Evolutionary conservation across 35 echinoderm and acorn worm genomes (phyloP), one percentile per base, ranked within the genome.

Genomic region (Ophiothrix spiculata): DNA sequence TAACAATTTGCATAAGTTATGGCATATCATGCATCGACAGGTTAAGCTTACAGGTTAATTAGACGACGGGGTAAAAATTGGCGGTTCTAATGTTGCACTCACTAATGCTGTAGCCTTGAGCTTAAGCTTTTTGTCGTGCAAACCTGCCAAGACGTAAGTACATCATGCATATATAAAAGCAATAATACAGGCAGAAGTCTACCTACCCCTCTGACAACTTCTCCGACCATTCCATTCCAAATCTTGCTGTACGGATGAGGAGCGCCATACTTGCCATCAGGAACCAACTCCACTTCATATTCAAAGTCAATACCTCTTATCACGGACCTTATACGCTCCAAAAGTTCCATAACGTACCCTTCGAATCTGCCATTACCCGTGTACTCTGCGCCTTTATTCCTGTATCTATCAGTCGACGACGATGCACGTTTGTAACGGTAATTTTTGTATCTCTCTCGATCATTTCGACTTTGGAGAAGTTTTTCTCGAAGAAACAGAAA

Each of bases 251-350:
- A 89, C 73, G 79, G 41, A 19, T 49, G 76, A 31, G 76, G 83
- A 2, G 75, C 39, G 0, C 91, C 91, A 76, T 85, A 93, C 77
- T 89, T 88, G 36, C 87, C 87, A 32, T 93, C 91, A 39, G 86
- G 74, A 0, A 89, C 91, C 21, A 93, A 41, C 46, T 89, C 86
- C 1, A 93, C 86, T 32, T 93, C 87, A 69, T 85, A 93, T 4
- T 93, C 86, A 63, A 93, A 93, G 81, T 93, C 87, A 35, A 93
- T 93, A n/a, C 90, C 79, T 34, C 85, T 80, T 29, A 92, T 92
- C 34, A 36, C 29, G 33, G 78, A 35, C 38, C 87, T 87, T 25
- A 92, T 87, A 69, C 80, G 33, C n/a, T 69, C 78, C n/a, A 92
- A 37, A 1, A 92, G 79, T 13, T 92, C 90, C 90, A 92, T 92